Evolutionary conservation across 2,888 invertebrate species (phyloP), one percentile per base, ranked within the genome.

Genomic region (Harpalus rubripes): DNA sequence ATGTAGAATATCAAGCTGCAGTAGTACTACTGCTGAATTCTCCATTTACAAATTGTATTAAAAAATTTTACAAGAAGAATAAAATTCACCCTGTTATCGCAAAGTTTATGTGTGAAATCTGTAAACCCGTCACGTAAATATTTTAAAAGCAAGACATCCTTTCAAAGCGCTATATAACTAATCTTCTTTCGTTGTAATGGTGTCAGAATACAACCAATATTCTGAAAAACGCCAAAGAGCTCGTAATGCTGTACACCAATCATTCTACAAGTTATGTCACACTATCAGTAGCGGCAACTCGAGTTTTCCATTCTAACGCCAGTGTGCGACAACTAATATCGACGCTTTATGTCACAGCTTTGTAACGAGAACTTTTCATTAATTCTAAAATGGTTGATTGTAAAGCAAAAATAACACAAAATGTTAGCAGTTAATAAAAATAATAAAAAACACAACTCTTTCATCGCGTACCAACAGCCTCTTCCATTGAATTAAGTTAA

Each of bases 181-280:
- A 16, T 59, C 65, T 65, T 39, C 68, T 32, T 8, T 68, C 68
- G 10, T 15, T 72, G 8, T 41, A 72, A 72, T 72, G 41, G 16
- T 72, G 41, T 44, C 18, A 8, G 72, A 16, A 72, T 72, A 72
- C 16, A 72, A 6, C 18, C 72, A 44, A 72, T 44, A 72, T 72
- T 72, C n/a, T 10, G n/a, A 72, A 72, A 72, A 72, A 41, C 72
- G 72, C 41, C 41, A 72, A 72, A 68, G 41, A 44, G 41, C 72
- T 39, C 72, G 8, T 72, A 72, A 72, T 72, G 18, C 44, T 41
- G 72, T 22, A 16, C 72, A 72, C 16, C 72, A 72, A 72, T 72
- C 72, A 72, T 72, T 44, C 44, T 44, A 44, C 72, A 44, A 72
- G 44, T 39, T 41, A 72, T 72, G 72, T 72, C 44, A 41, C 15